These are phyloP conservation scores for Proterorhinus semilunaris DNA, from an alignment of 2,113 vertebrate species.

Conservation along the genomic window DNA sequence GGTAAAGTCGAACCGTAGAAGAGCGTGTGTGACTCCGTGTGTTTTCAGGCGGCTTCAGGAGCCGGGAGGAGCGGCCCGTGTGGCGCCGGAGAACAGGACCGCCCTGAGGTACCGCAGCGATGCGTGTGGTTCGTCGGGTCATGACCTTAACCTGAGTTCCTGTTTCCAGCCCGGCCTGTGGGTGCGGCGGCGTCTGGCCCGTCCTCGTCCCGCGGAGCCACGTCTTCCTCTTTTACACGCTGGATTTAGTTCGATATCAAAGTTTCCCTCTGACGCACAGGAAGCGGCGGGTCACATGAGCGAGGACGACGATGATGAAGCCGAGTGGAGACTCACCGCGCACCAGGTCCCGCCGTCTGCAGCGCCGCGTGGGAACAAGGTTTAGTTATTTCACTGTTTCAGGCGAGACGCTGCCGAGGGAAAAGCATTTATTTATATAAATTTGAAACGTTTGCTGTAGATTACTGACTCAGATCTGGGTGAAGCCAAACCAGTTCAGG, in stretches of 20 bases:
- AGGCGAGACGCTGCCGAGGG: no score
- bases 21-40: no score
- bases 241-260: not conserved
- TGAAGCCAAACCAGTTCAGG: no score
- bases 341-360: slow-evolving; percentile 42
- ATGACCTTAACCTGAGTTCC: no score
- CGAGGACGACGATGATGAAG: slow-evolving; percentile 5
- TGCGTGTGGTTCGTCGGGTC: no score
- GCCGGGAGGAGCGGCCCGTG: not conserved
- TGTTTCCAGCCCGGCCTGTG: slow-evolving; percentile 78
- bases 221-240: slow-evolving; percentile 44
- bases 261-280: slow-evolving; percentile 29
- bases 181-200: slow-evolving; percentile 81
- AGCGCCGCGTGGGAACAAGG: no score
- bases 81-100: not conserved
- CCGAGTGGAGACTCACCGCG: slow-evolving; percentile 68
- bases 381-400: no score
- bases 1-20: no score
- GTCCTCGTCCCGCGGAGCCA: slow-evolving; percentile 75
- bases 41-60: not conserved
- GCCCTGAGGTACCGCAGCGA: not conserved
- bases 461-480: no score
- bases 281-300: slow-evolving; percentile 21
- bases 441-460: no score
- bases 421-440: no score